Evolutionary conservation across 2,113 vertebrate species (phyloP).

Genomic region (Oryzias curvinotus): DNA sequence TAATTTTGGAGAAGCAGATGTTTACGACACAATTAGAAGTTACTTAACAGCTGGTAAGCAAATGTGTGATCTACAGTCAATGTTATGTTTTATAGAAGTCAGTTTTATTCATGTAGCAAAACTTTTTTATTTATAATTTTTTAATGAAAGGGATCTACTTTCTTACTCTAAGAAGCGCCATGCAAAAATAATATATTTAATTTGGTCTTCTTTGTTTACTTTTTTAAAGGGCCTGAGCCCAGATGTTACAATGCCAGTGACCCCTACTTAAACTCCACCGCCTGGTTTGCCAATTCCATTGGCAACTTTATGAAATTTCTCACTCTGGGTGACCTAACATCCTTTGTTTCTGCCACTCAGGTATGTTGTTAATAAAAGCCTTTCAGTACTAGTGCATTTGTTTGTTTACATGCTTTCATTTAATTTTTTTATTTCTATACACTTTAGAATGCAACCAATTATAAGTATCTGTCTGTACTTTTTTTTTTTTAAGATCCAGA

Average conservation of each 20-base stretch:
- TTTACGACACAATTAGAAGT: conserved; percentile 59
- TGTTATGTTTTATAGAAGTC: too few relatives aligned
- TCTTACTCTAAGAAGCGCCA: too few relatives aligned
- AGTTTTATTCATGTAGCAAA: too few relatives aligned
- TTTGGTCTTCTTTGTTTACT: neutral
- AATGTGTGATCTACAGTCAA: too few relatives aligned
- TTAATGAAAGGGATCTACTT: too few relatives aligned
- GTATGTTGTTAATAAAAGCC: conserved; percentile 13
- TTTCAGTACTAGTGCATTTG: neutral
- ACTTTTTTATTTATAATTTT: too few relatives aligned
- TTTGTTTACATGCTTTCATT: neutral
- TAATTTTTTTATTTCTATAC: too few relatives aligned
- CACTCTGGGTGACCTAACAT: conserved; percentile 48
- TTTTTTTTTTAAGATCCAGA: conserved; percentile 36
- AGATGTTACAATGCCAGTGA: conserved; percentile 60
- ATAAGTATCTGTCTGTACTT: neutral
- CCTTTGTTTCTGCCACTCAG: conserved; percentile 38
- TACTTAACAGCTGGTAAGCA: conserved; percentile 53
- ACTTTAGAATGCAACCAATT: neutral
- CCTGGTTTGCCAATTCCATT: conserved; percentile 57
- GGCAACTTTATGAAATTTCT: conserved; percentile 59
- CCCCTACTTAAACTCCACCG: conserved; percentile 55
- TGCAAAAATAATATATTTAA: too few relatives aligned
- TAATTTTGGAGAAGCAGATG: conserved; percentile 49
- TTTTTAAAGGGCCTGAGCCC: conserved; percentile 30